phyloP scores from a whole-genome alignment of 2,797 vertebrate genomes.

The Apogon talboti region DNA sequence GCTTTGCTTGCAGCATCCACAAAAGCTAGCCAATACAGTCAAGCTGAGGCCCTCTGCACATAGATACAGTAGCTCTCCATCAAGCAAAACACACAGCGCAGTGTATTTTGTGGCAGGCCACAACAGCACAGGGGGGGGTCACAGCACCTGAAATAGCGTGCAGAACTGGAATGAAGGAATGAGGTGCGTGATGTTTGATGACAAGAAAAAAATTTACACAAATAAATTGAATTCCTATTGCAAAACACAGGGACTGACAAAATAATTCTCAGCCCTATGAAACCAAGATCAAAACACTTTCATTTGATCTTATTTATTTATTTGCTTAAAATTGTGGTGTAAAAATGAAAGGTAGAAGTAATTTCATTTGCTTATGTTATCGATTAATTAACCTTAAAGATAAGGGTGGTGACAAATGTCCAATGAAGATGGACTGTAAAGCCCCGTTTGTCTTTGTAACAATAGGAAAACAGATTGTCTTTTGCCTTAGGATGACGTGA shows the following conservation, averaged over 20 bases:
- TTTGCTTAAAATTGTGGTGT: background rate
- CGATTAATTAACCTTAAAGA: slow-evolving; percentile 13
- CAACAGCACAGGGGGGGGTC: slow-evolving; percentile 56
- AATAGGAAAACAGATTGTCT: slow-evolving; percentile 76
- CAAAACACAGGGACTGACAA: slow-evolving; percentile 29
- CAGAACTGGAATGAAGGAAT: slow-evolving; percentile 77
- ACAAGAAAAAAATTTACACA: slow-evolving; percentile 45
- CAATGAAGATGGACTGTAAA: slow-evolving; percentile 51
- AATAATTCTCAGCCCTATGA: slow-evolving; percentile 24
- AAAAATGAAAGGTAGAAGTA: slow-evolving; percentile 3
- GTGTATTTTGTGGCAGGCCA: slow-evolving; percentile 70
- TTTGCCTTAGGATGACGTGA: slow-evolving; percentile 66
- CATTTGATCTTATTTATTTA: slow-evolving; percentile 6
- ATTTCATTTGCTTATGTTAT: background rate
- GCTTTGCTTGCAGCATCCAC: slow-evolving; percentile 73
- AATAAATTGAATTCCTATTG: slow-evolving; percentile 77
- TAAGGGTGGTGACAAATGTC: slow-evolving; percentile 40
- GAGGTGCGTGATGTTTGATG: slow-evolving; percentile 72
- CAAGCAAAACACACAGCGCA: slow-evolving; percentile 78
- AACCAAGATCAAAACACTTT: slow-evolving; percentile 1
- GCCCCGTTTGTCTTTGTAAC: slow-evolving; percentile 47
- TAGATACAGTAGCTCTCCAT: slow-evolving; percentile 72
- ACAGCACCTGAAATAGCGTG: slow-evolving; percentile 70
- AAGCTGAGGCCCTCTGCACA: slow-evolving; percentile 76
- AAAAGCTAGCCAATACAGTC: slow-evolving; percentile 77